phyloP scores from a whole-genome alignment of 2,113 vertebrate genomes.

The Chaenocephalus aceratus region DNA sequence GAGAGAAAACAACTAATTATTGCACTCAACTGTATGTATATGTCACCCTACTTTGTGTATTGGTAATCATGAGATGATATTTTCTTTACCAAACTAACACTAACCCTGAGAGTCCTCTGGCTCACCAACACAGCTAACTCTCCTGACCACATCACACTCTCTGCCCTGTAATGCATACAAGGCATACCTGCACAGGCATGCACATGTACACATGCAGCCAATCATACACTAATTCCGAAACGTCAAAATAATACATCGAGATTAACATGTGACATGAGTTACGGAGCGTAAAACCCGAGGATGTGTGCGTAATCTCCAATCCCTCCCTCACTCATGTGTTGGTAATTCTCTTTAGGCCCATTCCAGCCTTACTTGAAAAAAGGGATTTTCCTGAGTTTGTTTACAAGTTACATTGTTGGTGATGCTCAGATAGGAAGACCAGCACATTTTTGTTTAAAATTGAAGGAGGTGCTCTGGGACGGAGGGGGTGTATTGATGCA shows the following conservation, averaged over 20 bases:
- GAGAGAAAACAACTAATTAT: not conserved
- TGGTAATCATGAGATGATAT: not conserved
- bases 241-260: conserved; percentile 37
- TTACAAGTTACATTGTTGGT: not conserved
- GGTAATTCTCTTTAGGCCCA: conserved; percentile 4
- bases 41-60: not conserved
- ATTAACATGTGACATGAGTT: conserved; percentile 41
- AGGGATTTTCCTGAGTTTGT: not conserved
- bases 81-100: not conserved
- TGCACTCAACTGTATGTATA: not conserved
- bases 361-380: conserved; percentile 6
- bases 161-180: conserved; percentile 2
- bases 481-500: conserved; percentile 10
- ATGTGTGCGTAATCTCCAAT: conserved; percentile 10
- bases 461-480: not conserved
- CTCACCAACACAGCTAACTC: not conserved
- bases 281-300: conserved; percentile 5
- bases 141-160: conserved; percentile 12
- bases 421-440: not conserved
- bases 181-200: conserved; percentile 32
- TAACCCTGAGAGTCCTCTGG: conserved; percentile 23
- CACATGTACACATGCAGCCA: conserved; percentile 44
- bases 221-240: conserved; percentile 33
- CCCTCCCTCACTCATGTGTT: conserved; percentile 3
- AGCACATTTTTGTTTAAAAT: not conserved